Evolutionary conservation across 2,113 vertebrate species (phyloP).

Genomic region (Seriola dumerili): DNA sequence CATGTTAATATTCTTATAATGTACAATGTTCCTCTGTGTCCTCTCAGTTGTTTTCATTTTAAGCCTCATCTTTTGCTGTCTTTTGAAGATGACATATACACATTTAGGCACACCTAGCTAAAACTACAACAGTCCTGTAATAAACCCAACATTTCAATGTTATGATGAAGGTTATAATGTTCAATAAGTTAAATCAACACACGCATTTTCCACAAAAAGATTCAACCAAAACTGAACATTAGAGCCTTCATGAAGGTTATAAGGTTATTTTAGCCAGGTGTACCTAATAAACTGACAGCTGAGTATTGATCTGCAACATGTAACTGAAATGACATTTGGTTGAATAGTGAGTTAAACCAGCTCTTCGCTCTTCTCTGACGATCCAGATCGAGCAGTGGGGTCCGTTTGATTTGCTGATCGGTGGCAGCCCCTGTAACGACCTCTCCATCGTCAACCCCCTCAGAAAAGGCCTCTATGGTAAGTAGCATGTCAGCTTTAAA

Average conservation of each 20-base stretch:
- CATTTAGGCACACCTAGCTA: not conserved
- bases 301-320: too few species aligned
- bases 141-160: too few species aligned
- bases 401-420: constrained; percentile 95
- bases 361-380: not conserved
- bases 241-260: too few species aligned
- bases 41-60: not conserved
- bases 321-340: not conserved
- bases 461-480: constrained; percentile 94
- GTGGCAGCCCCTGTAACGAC: constrained; percentile 94
- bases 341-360: not conserved
- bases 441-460: constrained; percentile 91
- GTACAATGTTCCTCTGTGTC: not conserved
- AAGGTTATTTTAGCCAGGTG: not conserved
- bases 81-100: not conserved
- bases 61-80: not conserved
- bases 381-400: constrained; percentile 91
- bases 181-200: too few species aligned
- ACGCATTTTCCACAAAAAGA: too few species aligned
- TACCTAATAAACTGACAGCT: not conserved
- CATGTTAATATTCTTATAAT: too few species aligned
- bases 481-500: not conserved
- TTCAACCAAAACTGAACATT: too few species aligned
- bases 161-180: not conserved
- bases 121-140: not conserved